These are phyloP conservation scores for Euwallacea similis DNA, from an alignment of 1,140 invertebrate genomes.

Conservation along the genomic window DNA sequence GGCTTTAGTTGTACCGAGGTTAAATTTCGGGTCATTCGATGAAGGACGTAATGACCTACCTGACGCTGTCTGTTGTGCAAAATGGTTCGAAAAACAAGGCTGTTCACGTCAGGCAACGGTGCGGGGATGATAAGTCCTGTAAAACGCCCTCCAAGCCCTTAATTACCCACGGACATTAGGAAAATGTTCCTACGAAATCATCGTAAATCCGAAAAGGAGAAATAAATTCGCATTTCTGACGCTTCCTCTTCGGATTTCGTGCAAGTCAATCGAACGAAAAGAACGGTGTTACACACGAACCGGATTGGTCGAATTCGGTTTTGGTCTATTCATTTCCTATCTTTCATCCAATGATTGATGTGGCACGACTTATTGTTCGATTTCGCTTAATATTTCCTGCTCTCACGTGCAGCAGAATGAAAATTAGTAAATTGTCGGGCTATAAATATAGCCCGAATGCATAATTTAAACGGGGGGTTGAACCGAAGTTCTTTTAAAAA, in stretches of 20 bases:
- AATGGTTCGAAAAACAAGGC: too few species aligned
- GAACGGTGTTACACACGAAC: constrained; percentile 43
- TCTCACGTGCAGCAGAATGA: constrained; percentile 12
- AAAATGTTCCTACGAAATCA: constrained; percentile 3
- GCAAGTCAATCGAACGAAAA: constrained; percentile 47
- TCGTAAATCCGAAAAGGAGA: constrained; percentile 13
- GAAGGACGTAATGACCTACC: too few species aligned
- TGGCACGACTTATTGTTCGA: constrained; percentile 42
- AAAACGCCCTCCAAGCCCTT: too few species aligned
- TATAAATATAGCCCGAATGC: not conserved
- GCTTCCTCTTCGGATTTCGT: constrained; percentile 35
- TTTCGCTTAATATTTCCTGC: constrained; percentile 28
- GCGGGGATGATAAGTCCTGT: too few species aligned
- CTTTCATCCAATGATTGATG: constrained; percentile 51
- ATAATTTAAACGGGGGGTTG: too few species aligned
- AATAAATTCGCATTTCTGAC: constrained; percentile 24
- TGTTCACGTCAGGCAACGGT: too few species aligned
- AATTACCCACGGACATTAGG: too few species aligned
- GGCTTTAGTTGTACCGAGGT: not conserved
- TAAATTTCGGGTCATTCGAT: not conserved
- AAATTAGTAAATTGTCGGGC: constrained; percentile 5
- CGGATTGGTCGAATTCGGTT: constrained; percentile 43
- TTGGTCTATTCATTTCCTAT: constrained; percentile 51
- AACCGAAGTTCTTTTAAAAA: too few species aligned
- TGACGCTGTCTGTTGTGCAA: too few species aligned